These are phyloP conservation scores for Griposia aprilina DNA, from an alignment of 2,888 invertebrate genomes.

Conservation along the genomic window DNA sequence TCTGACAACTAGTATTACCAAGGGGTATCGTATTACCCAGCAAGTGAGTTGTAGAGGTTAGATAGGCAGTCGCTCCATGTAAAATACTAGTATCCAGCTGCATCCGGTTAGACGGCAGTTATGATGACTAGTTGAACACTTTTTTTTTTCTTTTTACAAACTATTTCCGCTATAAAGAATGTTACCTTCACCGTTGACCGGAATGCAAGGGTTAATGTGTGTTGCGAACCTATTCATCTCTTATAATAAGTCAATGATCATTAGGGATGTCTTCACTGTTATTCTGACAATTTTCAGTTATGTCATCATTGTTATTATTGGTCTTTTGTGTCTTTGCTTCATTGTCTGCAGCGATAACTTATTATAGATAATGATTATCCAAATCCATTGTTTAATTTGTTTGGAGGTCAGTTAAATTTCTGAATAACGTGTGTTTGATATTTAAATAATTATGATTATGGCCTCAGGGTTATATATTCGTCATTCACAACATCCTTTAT, in stretches of 20 bases:
- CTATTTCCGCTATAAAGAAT: constrained; percentile 54
- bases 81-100: too few relatives aligned
- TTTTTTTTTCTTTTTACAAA: too few relatives aligned
- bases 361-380: neutral
- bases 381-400: neutral
- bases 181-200: constrained; percentile 39
- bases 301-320: neutral
- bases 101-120: too few relatives aligned
- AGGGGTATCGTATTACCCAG: too few relatives aligned
- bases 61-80: too few relatives aligned
- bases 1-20: too few relatives aligned
- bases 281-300: neutral
- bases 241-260: constrained; percentile 30
- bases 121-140: too few relatives aligned
- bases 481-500: constrained; percentile 54
- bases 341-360: neutral
- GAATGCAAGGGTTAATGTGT: constrained; percentile 41
- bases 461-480: constrained; percentile 25
- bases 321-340: neutral
- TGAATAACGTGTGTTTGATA: neutral
- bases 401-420: neutral
- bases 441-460: constrained; percentile 20
- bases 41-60: too few relatives aligned
- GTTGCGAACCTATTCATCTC: constrained; percentile 17
- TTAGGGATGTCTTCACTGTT: constrained; percentile 7